Conservation (phyloP, 1,140 invertebrate genomes). For the Bombus huntii region DNA sequence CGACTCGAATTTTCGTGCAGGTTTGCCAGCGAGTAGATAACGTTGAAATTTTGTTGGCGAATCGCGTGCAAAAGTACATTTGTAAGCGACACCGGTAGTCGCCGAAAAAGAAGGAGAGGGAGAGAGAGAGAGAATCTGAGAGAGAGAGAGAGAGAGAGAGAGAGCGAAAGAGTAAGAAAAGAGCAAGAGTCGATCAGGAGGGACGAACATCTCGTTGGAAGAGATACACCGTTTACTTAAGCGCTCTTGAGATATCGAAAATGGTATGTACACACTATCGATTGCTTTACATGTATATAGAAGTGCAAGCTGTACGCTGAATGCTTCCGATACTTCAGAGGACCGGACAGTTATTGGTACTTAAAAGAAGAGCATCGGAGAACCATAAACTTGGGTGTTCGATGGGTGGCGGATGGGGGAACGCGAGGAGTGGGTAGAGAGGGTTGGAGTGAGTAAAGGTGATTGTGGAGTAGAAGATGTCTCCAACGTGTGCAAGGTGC, state of each 20-base stretch:
- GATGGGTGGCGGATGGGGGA: not conserved
- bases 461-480: constrained; percentile 48
- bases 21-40: not conserved
- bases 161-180: not conserved
- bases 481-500: constrained; percentile 55
- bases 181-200: not conserved
- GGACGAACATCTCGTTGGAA: constrained; percentile 23
- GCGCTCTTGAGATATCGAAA: constrained; percentile 56
- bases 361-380: constrained; percentile 68
- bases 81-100: not conserved
- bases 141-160: not conserved
- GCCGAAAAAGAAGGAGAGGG: not conserved
- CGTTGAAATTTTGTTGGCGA: constrained; percentile 23
- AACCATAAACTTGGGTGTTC: constrained; percentile 62
- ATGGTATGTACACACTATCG: constrained; percentile 49
- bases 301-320: constrained; percentile 13
- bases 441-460: constrained; percentile 34
- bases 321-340: constrained; percentile 57
- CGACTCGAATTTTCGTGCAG: not conserved
- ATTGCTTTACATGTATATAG: constrained; percentile 23
- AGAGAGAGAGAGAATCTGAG: not conserved
- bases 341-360: constrained; percentile 68
- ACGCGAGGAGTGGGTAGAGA: not conserved
- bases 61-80: constrained; percentile 24
- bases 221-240: constrained; percentile 53